Conservation (phyloP, 1,140 invertebrate genomes). For the Caenorhabditis tropicalis region DNA sequence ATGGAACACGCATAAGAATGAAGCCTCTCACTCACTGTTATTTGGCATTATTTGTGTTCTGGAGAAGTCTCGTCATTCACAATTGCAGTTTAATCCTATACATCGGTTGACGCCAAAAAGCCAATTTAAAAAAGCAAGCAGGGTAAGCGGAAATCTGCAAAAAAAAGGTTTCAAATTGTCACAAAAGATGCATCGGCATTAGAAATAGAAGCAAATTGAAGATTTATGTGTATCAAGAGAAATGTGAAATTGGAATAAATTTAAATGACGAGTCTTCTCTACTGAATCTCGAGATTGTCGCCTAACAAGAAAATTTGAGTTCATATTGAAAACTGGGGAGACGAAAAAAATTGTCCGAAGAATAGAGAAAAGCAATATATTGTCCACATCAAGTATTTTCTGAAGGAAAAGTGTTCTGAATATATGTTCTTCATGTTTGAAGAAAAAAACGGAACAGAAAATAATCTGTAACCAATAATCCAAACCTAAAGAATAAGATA, state of each 20-base stretch:
- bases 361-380: not conserved
- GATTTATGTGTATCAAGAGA: not conserved
- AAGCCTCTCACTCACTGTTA: constrained; percentile 26
- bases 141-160: not conserved
- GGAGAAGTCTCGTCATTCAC: constrained; percentile 38
- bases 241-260: not conserved
- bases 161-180: not conserved
- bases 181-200: not conserved
- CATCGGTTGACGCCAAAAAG: not conserved
- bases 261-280: too few species aligned
- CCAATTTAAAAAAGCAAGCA: not conserved
- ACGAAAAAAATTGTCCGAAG: not conserved
- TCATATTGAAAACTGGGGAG: not conserved
- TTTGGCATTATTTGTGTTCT: constrained; percentile 5
- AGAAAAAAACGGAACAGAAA: too few species aligned
- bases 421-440: not conserved
- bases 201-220: not conserved
- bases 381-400: not conserved
- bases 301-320: not conserved
- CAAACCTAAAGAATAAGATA: too few species aligned
- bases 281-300: too few species aligned
- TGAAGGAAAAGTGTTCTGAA: not conserved
- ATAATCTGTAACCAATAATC: too few species aligned
- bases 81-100: constrained; percentile 14
- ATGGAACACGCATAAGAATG: not conserved